phyloP scores from a whole-genome alignment of 2,888 invertebrate genomes.

The Tridacna crocea region DNA sequence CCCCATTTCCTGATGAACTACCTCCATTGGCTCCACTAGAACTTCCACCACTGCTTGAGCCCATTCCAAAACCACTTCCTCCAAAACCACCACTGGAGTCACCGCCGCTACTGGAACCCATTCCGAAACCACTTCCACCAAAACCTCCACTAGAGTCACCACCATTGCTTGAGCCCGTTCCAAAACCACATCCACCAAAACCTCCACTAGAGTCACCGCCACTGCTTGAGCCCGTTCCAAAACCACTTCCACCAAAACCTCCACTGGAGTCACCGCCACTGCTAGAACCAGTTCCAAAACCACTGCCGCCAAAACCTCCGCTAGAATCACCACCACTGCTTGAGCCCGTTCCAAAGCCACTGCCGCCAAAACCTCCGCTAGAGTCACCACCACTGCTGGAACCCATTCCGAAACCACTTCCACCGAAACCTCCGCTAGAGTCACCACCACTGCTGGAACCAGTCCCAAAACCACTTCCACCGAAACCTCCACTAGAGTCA shows the following conservation, averaged over 20 bases:
- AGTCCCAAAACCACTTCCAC: too few relatives aligned
- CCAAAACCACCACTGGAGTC: slow-evolving; percentile 33
- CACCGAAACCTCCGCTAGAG: slow-evolving; percentile 36
- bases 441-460: slow-evolving; percentile 10
- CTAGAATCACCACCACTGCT: slow-evolving; percentile 15
- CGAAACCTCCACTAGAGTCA: too few relatives aligned
- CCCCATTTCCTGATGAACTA: background rate
- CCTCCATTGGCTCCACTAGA: slow-evolving; percentile 5
- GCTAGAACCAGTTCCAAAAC: background rate
- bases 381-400: background rate
- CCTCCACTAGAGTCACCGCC: background rate
- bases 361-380: background rate
- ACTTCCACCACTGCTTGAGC: slow-evolving; percentile 23
- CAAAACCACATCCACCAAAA: slow-evolving; percentile 2
- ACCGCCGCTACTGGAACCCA: slow-evolving; percentile 21
- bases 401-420: slow-evolving; percentile 38
- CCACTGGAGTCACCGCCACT: slow-evolving; percentile 15
- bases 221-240: slow-evolving; percentile 8
- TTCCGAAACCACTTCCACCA: slow-evolving; percentile 32
- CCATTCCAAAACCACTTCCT: slow-evolving; percentile 34
- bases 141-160: slow-evolving; percentile 32
- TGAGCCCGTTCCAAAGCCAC: background rate
- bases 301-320: slow-evolving; percentile 29
- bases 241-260: slow-evolving; percentile 35
- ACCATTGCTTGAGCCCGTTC: slow-evolving; percentile 2